Evolutionary conservation across 2,888 invertebrate genomes (phyloP).

Genomic region (Ophion ellenae): DNA sequence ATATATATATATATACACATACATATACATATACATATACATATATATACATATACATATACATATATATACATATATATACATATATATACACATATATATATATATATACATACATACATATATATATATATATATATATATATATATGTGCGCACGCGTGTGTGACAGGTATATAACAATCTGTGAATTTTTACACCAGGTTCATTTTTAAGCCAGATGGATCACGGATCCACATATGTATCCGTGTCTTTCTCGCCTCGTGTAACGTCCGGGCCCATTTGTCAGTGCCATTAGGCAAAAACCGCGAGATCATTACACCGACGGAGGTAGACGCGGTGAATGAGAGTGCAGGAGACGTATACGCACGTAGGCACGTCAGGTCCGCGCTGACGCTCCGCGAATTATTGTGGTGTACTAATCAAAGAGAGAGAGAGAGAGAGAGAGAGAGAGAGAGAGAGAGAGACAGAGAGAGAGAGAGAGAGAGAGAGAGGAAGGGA

Average conservation of each 20-base stretch:
- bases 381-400: conserved; percentile 4
- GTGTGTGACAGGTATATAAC: not conserved
- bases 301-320: conserved; percentile 66
- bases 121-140: too few species aligned
- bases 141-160: not conserved
- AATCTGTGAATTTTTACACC: not conserved
- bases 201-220: conserved; percentile 8
- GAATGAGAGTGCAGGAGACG: conserved; percentile 37
- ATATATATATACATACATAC: too few species aligned
- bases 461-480: too few species aligned
- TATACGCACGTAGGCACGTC: conserved; percentile 14
- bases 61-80: too few species aligned
- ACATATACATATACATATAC: too few species aligned
- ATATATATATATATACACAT: conserved; percentile 1
- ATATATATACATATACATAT: too few species aligned
- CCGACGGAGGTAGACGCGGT: conserved; percentile 37
- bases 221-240: conserved; percentile 2
- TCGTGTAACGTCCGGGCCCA: conserved; percentile 59
- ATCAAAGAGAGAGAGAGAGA: conserved; percentile 10
- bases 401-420: conserved; percentile 37
- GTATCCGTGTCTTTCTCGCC: conserved; percentile 46
- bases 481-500: conserved; percentile 13
- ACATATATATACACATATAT: too few species aligned
- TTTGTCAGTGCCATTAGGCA: conserved; percentile 69
- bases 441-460: too few species aligned